These are phyloP conservation scores for Drosophila monieri DNA, from an alignment of 2,888 invertebrate species.

Conservation along the genomic window DNA sequence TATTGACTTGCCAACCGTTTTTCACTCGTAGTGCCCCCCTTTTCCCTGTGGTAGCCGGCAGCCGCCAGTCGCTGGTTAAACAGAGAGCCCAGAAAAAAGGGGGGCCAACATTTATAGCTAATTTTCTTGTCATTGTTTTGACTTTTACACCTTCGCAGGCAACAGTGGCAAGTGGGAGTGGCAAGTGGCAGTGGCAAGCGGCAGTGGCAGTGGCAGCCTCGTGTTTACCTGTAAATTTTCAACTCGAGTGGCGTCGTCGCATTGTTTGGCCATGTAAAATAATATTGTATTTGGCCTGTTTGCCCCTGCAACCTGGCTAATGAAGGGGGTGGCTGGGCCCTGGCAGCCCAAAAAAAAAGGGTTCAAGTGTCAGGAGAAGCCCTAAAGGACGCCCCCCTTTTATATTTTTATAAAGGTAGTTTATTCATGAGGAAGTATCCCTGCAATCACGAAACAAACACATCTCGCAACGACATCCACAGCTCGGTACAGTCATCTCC, in stretches of 20 bases:
- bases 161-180: neutral
- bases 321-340: slow-evolving; percentile 57
- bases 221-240: slow-evolving; percentile 46
- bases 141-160: slow-evolving; percentile 53
- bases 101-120: slow-evolving; percentile 49
- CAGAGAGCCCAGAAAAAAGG: slow-evolving; percentile 17
- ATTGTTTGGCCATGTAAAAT: slow-evolving; percentile 68
- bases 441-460: neutral
- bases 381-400: slow-evolving; percentile 29
- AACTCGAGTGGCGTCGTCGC: slow-evolving; percentile 41
- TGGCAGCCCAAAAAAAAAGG: slow-evolving; percentile 15
- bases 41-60: slow-evolving; percentile 25
- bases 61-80: slow-evolving; percentile 38
- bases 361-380: slow-evolving; percentile 40
- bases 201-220: slow-evolving; percentile 12
- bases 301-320: slow-evolving; percentile 56
- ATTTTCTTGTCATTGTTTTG: slow-evolving; percentile 60
- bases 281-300: slow-evolving; percentile 62
- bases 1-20: slow-evolving; percentile 58
- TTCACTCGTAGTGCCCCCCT: slow-evolving; percentile 20
- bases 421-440: too few species aligned
- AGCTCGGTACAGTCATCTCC: neutral
- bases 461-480: neutral
- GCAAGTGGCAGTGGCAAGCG: too few species aligned
- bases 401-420: neutral